Conservation (phyloP, 1,140 invertebrate genomes). For the Sitophilus oryzae region DNA sequence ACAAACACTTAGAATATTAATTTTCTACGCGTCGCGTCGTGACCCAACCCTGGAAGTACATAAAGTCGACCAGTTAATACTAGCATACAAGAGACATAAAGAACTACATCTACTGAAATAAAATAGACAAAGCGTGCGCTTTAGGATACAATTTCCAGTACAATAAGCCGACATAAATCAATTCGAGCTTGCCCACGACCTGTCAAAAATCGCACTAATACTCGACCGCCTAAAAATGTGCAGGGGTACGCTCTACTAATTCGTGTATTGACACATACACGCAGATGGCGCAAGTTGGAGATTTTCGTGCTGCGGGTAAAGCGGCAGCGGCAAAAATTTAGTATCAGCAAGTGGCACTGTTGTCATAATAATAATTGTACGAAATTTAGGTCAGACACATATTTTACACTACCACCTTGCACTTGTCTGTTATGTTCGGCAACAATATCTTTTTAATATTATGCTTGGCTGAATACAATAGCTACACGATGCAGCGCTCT, state of each 20-base stretch:
- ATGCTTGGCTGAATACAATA: conserved; percentile 12
- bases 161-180: not conserved
- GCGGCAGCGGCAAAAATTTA: not conserved
- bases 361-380: conserved; percentile 10
- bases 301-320: too few species aligned
- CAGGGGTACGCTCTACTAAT: not conserved
- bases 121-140: too few species aligned
- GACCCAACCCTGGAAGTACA: too few species aligned
- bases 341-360: conserved; percentile 1
- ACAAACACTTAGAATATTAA: too few species aligned
- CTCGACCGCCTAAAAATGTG: not conserved
- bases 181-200: not conserved
- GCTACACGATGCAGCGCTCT: not conserved
- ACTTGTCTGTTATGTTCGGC: conserved; percentile 7
- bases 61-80: too few species aligned
- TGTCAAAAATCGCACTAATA: not conserved
- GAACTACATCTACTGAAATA: too few species aligned
- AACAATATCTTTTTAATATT: conserved; percentile 9
- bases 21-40: too few species aligned
- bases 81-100: too few species aligned
- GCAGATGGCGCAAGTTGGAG: not conserved
- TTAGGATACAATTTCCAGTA: not conserved
- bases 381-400: conserved; percentile 14
- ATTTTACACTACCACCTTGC: conserved; percentile 14
- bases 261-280: not conserved